Percentiles rank a stretch among this genome's conserved stretches.
These are phyloP conservation scores for Lasioglossum malachurum DNA, from an alignment of 2,888 invertebrate species.

Conservation along the genomic window DNA sequence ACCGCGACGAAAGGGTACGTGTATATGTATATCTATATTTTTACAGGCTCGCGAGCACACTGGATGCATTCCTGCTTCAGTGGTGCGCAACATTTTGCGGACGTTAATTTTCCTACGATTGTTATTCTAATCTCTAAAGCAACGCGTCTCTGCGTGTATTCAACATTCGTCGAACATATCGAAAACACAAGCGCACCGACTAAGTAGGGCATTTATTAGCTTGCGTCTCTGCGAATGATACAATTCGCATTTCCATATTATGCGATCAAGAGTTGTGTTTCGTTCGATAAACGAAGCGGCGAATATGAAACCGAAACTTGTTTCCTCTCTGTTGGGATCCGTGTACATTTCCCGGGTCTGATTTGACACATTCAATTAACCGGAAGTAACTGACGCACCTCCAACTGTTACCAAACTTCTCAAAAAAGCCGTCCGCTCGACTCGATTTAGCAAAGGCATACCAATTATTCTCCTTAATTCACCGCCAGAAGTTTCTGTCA, in stretches of 20 bases:
- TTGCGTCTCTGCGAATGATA: too few species aligned
- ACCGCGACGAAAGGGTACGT: constrained; percentile 33
- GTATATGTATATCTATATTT: background rate
- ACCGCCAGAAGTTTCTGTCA: constrained; percentile 59
- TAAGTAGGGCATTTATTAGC: too few species aligned
- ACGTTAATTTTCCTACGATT: background rate
- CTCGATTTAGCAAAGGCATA: constrained; percentile 39
- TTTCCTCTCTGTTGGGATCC: background rate
- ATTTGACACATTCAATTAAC: constrained; percentile 10
- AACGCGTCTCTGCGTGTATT: background rate
- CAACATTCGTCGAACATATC: background rate
- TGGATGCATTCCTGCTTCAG: background rate
- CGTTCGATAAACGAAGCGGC: background rate
- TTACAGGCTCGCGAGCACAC: background rate
- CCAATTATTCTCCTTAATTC: constrained; percentile 61
- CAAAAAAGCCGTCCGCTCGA: constrained; percentile 1
- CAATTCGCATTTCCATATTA: too few species aligned
- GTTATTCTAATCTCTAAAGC: background rate
- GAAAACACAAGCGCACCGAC: background rate
- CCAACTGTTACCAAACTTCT: constrained; percentile 33
- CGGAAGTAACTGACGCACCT: background rate
- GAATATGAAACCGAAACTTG: background rate
- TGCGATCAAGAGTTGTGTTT: background rate
- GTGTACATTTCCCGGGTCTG: background rate
- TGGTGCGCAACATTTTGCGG: background rate